phyloP scores from a whole-genome alignment of 2,888 invertebrate genomes.

The Phanerotoma sp. region DNA sequence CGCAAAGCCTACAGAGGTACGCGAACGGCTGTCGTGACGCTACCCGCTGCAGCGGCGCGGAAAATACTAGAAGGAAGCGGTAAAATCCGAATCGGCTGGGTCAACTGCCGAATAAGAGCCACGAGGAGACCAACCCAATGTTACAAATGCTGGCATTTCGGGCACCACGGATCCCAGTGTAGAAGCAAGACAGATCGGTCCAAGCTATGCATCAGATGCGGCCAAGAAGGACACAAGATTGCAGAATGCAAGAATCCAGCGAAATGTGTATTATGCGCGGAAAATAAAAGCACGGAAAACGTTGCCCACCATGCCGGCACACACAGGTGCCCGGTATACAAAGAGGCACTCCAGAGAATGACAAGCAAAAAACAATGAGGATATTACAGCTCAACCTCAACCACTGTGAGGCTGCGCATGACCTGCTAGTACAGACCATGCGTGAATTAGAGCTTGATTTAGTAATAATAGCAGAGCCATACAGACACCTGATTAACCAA shows the following conservation, averaged over 20 bases:
- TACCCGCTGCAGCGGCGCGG: conserved; percentile 11
- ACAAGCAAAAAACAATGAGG: conserved; percentile 21
- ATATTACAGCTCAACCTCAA: too few species aligned
- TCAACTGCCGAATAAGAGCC: conserved; percentile 22
- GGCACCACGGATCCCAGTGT: conserved; percentile 25
- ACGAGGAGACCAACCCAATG: conserved; percentile 16
- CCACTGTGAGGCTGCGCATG: too few species aligned
- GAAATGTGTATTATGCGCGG: conserved; percentile 16
- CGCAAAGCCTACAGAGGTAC: conserved; percentile 24
- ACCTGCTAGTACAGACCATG: conserved; percentile 29
- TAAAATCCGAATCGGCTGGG: conserved; percentile 27
- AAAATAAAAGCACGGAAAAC: not conserved
- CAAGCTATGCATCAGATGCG: conserved; percentile 26
- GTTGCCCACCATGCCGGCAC: conserved; percentile 21
- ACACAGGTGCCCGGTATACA: conserved; percentile 24
- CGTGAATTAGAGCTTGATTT: conserved; percentile 22
- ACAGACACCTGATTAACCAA: conserved; percentile 20
- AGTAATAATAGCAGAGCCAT: conserved; percentile 30
- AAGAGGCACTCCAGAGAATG: conserved; percentile 20
- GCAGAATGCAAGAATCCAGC: conserved; percentile 14
- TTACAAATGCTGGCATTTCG: conserved; percentile 27
- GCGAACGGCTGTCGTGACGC: conserved; percentile 16
- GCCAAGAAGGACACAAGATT: conserved; percentile 21
- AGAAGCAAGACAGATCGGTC: conserved; percentile 13
- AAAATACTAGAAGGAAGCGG: not conserved